Evolutionary conservation across 2,888 invertebrate genomes (phyloP).

Genomic region (Perdita meconis): DNA sequence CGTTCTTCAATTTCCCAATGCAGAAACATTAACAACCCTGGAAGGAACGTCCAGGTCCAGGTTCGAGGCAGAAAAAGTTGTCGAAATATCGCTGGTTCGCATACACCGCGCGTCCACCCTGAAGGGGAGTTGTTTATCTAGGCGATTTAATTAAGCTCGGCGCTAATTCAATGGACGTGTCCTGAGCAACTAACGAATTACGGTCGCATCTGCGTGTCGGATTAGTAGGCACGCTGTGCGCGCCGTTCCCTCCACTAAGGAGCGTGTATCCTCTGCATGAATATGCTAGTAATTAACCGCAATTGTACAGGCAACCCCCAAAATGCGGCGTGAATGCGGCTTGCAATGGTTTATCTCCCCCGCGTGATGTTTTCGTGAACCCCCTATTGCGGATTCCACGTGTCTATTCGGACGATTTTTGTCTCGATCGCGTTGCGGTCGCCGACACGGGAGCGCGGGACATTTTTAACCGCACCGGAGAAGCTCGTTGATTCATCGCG

Average conservation of each 20-base stretch:
- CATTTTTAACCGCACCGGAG: background rate
- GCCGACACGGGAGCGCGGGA: too few relatives aligned
- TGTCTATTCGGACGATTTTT: background rate
- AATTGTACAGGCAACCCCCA: constrained; percentile 65
- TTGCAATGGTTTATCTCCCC: constrained; percentile 50
- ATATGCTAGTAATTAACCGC: constrained; percentile 71
- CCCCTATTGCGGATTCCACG: constrained; percentile 34
- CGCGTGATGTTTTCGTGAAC: constrained; percentile 20
- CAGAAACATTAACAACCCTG: background rate
- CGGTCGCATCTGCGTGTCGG: constrained; percentile 64
- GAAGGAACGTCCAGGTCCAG: background rate
- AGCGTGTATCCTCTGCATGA: constrained; percentile 64
- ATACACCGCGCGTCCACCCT: constrained; percentile 1
- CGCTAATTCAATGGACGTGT: constrained; percentile 72
- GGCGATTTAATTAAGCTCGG: constrained; percentile 71
- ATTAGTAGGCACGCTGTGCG: constrained; percentile 65
- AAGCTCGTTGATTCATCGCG: background rate
- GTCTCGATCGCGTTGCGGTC: background rate
- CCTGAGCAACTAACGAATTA: constrained; percentile 70
- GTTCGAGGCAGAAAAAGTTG: constrained; percentile 8
- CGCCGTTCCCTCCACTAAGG: constrained; percentile 53
- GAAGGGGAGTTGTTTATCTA: constrained; percentile 65
- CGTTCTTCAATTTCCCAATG: too few relatives aligned
- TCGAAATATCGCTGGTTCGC: constrained; percentile 15
- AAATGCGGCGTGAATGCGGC: constrained; percentile 55